Conservation (phyloP, 2,797 vertebrate genomes). For the Manis crassicaudata region DNA sequence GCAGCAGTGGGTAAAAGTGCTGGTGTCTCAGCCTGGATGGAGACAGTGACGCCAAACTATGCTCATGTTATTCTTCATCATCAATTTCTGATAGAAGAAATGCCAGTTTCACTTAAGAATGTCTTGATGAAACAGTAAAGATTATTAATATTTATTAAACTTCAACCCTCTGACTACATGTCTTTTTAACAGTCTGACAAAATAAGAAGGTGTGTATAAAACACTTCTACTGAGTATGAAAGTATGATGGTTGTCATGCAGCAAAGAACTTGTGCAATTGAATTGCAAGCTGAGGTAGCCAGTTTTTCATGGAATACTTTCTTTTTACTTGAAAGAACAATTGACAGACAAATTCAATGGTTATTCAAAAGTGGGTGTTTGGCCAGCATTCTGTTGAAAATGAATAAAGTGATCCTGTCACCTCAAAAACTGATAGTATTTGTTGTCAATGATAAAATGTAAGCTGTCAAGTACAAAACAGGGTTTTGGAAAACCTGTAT, state of each 20-base stretch:
- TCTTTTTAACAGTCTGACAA: slow-evolving; percentile 10
- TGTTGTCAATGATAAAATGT: slow-evolving; percentile 32
- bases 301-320: not conserved
- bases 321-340: slow-evolving; percentile 31
- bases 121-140: not conserved
- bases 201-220: slow-evolving; percentile 9
- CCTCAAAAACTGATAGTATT: slow-evolving; percentile 22
- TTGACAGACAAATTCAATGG: not conserved
- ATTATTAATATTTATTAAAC: slow-evolving; percentile 15
- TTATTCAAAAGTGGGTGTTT: slow-evolving; percentile 24
- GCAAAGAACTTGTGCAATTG: not conserved
- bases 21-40: not conserved
- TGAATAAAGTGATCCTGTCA: slow-evolving; percentile 40
- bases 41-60: not conserved
- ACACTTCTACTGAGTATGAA: not conserved
- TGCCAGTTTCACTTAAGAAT: slow-evolving; percentile 28
- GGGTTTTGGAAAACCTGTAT: slow-evolving; percentile 40
- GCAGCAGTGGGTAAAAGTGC: not conserved
- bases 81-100: not conserved
- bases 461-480: slow-evolving; percentile 41
- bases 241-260: not conserved
- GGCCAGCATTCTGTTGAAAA: slow-evolving; percentile 47
- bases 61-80: not conserved
- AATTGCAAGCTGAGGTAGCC: slow-evolving; percentile 26
- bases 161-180: not conserved